Evolutionary conservation across 2,113 vertebrate species (phyloP).

Genomic region (Planiliza haematocheilus): DNA sequence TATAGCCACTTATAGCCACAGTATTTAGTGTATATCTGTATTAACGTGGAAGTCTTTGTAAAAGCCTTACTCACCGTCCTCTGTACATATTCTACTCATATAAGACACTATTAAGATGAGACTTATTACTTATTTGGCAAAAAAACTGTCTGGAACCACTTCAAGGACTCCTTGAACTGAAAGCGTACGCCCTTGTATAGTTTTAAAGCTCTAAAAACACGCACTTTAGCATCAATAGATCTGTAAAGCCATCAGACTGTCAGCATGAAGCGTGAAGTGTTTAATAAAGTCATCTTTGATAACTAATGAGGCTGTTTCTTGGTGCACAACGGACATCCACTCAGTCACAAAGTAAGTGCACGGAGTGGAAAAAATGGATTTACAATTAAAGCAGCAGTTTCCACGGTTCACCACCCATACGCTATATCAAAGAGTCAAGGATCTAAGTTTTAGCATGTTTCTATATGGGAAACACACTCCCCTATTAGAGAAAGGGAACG

Average conservation of each 20-base stretch:
- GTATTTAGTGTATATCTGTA: neutral
- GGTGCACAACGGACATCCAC: conserved; percentile 30
- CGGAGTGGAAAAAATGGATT: conserved; percentile 28
- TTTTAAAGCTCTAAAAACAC: conserved; percentile 10
- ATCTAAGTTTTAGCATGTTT: conserved; percentile 68
- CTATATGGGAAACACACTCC: conserved; percentile 81
- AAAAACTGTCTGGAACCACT: conserved; percentile 8
- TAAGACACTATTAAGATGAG: neutral
- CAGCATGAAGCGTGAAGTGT: conserved; percentile 30
- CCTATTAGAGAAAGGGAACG: conserved; percentile 51
- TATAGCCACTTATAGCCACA: neutral
- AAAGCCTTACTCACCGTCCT: neutral
- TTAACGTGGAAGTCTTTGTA: neutral
- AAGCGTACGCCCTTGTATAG: neutral
- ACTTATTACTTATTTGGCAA: conserved; percentile 7
- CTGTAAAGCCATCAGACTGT: conserved; percentile 50
- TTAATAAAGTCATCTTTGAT: conserved; percentile 53
- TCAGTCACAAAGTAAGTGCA: conserved; percentile 32
- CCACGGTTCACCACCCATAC: conserved; percentile 57
- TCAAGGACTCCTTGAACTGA: conserved; percentile 30
- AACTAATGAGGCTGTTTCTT: conserved; percentile 40
- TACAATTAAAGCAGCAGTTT: conserved; percentile 61
- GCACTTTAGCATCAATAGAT: conserved; percentile 46
- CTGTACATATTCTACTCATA: neutral
- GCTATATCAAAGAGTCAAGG: conserved; percentile 57